Evolutionary conservation across 2,888 invertebrate genomes (phyloP), one percentile per base, ranked within the genome.

Genomic region (Lepidochrysops patricia): DNA sequence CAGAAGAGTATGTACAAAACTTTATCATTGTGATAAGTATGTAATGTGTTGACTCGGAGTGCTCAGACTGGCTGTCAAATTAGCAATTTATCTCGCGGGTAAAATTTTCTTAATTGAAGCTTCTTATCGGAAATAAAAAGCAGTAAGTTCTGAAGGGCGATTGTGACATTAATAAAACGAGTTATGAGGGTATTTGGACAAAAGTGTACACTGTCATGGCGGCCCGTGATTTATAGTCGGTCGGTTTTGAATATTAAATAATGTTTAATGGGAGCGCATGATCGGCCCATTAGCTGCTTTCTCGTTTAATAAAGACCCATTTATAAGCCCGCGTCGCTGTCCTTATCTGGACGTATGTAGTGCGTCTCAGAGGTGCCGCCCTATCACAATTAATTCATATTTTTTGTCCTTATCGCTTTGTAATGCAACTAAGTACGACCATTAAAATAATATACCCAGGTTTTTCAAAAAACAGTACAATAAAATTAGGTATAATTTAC

Each of bases 241-340:
- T 73, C 76, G 82, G 87, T 88, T 89, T 89, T 89, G 89, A 89
- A 89, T 89, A 89, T 89, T 89, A 88, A 89, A 89, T 89, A 89
- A 89, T 89, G 82, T 86, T 86, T 88, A 89, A 89, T 89, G 88
- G 87, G 87, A 86, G 88, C 88, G 88, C 89, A 89, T 89, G 89
- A 89, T 88, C 87, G 84, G 82, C 83, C 89, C 89, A 89, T 89
- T 89, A 89, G 87, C 76, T 89, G 86, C 87, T 87, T 86, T 87
- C 88, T 87, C 85, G 84, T 89, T 88, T 89, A 89, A 89, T 89
- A 89, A 89, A 88, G 86, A 88, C 85, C 86, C 85, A 89, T 89
- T 89, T 89, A 89, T 89, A 89, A 88, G 84, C 82, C 80, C 75
- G 83, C 80, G 80, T 81, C 79, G 87, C 84, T 84, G 83, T 85